Base-by-base conservation (phyloP, 2,888 invertebrate genomes). In the Athalia rosae region DNA sequence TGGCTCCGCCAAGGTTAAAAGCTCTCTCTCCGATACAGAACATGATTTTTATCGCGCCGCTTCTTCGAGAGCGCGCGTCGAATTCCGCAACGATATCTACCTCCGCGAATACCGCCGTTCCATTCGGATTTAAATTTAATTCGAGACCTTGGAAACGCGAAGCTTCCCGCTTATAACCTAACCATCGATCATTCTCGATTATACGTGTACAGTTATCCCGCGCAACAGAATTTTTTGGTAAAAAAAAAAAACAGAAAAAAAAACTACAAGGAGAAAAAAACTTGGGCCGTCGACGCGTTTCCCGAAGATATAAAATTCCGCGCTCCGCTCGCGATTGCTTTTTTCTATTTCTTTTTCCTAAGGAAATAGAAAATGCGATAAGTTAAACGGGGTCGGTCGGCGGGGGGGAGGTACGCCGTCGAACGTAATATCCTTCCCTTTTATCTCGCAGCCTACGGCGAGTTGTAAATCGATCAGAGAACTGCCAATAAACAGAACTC, bases 1-100 rank as follows among this genome's bases (percentile, higher is more conserved):
- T n/a, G n/a, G n/a, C 71, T 58, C 71, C n/a, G 56, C 58, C 71
- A 71, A 71, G 58, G 71, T 71, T 71, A 58, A 71, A 71, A 71
- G 71, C 71, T 71, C 58, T 45, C 58, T 45, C 28, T 28, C 28
- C 2, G 28, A 58, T n/a, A 58, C 58, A 58, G 71, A 71, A 71
- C 71, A 71, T 15, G 71, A 71, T 58, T 58, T 58, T 71, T 71
- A 71, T 71, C 71, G 11, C 67, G 15, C 53, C n/a, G n/a, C 56
- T 43, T 71, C 56, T 58, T 71, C 58, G 58, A 71, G 15, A 58
- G 45, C 62, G 43, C 50, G 67, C 28, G 71, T 45, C 41, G 43
- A 71, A 50, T 28, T 28, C 28, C 28, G 28, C 50, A 50, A 67
- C 67, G 48, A 28, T 5, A 53, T 48, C 67, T 53, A 53, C n/a